These are phyloP conservation scores for Synergus gifuensis DNA, from an alignment of 2,888 invertebrate genomes.

Conservation along the genomic window DNA sequence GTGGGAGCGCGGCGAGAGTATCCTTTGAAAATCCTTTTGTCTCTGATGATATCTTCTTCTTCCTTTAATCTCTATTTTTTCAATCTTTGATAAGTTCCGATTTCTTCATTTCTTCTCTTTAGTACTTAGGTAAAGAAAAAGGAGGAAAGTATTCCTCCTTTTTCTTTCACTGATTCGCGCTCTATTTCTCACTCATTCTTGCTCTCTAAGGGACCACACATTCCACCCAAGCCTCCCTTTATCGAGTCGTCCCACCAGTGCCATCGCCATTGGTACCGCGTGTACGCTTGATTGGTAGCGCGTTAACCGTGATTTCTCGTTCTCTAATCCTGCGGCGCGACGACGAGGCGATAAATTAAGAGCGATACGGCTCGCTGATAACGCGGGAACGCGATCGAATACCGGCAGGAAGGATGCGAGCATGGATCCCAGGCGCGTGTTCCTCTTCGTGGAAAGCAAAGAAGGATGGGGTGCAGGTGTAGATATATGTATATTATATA, in stretches of 20 bases:
- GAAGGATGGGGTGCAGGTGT: conserved; percentile 68
- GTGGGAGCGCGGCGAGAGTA: conserved; percentile 60
- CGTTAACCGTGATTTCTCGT: conserved; percentile 65
- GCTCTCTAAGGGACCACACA: conserved; percentile 51
- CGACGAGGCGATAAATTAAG: conserved; percentile 68
- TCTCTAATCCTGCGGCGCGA: conserved; percentile 64
- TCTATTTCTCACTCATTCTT: conserved; percentile 42
- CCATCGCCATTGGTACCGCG: conserved; percentile 46
- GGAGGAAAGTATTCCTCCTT: not conserved
- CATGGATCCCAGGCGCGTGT: conserved; percentile 65
- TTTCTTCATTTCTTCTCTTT: not conserved
- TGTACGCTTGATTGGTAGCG: conserved; percentile 67
- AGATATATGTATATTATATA: conserved; percentile 39
- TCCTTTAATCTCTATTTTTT: conserved; percentile 35
- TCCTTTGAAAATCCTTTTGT: conserved; percentile 61
- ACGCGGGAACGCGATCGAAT: conserved; percentile 63
- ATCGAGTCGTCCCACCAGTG: conserved; percentile 31
- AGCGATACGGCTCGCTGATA: conserved; percentile 67
- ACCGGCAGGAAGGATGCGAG: conserved; percentile 51
- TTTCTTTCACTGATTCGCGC: not conserved
- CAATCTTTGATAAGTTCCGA: conserved; percentile 13
- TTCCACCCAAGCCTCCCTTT: conserved; percentile 34
- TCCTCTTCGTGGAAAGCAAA: conserved; percentile 63
- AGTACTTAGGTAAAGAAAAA: not conserved
- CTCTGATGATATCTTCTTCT: conserved; percentile 51